Conservation (phyloP, 37 sponge, comb jelly and placozoan species). For the Haliclona indistincta region DNA sequence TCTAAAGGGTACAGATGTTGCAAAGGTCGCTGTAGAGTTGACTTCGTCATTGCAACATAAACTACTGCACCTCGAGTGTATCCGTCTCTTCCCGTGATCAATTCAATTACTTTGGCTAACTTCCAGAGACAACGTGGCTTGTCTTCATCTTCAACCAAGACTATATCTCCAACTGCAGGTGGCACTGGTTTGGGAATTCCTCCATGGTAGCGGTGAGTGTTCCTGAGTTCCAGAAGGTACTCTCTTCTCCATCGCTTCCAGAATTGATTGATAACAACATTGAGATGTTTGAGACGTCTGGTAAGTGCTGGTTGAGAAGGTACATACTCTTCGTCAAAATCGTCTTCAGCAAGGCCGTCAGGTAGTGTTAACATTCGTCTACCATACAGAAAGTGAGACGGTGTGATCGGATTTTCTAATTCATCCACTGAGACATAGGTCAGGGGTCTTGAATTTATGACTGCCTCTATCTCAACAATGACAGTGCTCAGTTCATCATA, state of each 20-base stretch:
- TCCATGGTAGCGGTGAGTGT: too few relatives aligned
- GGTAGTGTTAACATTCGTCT: neutral
- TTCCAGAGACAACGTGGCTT: slow-evolving; percentile 32
- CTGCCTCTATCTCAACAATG: neutral
- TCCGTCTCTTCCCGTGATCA: too few relatives aligned
- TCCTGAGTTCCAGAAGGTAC: too few relatives aligned
- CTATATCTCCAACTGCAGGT: slow-evolving; percentile 22
- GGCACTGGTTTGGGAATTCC: too few relatives aligned
- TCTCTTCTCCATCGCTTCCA: slow-evolving; percentile 25
- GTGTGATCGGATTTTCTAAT: neutral
- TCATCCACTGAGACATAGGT: neutral
- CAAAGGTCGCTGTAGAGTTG: neutral
- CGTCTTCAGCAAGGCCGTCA: neutral
- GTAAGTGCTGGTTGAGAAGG: too few relatives aligned
- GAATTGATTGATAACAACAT: slow-evolving; percentile 24
- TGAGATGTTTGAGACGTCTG: neutral
- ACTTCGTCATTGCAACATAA: neutral
- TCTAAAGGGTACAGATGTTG: slow-evolving; percentile 26
- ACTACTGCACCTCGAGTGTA: too few relatives aligned
- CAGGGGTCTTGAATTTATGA: neutral
- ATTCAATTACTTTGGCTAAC: too few relatives aligned
- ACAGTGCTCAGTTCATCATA: neutral
- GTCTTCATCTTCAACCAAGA: slow-evolving; percentile 33
- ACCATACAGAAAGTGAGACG: neutral
- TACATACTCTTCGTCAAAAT: neutral